Base-by-base conservation (phyloP, 2,797 vertebrate species). In the Ptychadena robeensis region DNA sequence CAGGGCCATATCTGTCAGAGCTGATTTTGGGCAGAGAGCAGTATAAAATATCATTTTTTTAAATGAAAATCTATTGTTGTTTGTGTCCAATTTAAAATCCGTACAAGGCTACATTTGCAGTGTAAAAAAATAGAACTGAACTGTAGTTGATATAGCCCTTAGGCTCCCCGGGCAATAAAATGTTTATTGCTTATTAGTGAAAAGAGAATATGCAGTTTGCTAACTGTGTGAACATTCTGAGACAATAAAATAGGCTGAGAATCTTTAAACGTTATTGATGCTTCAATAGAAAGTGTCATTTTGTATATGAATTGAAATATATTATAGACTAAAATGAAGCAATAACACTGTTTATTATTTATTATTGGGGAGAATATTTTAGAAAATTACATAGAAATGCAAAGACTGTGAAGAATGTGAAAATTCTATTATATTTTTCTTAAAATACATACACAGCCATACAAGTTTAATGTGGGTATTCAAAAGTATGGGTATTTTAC, bases 211-310 rank as follows among this genome's bases (percentile, higher is more conserved):
- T 61, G 59, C 59, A 61, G 59, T 61, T 61, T 28, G 25, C 25
- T 61, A 25, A 28, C 59, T 61, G 59, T 61, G 59, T 61, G 59
- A 61, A 28, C 59, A 61, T 61, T 61, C 11, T 61, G 27, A 27
- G 25, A 12, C 25, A 61, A 61, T 61, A 61, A 61, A 61, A 61
- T 28, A 28, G 25, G 25, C 25, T 12, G 9, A 61, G 53, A 61
- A 27, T 61, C 59, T 28, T 61, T 61, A 61, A 61, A 61, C n/a
- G 59, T 61, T 61, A 61, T 61, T 61, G 59, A 61, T 61, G 59
- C 27, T 25, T 61, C 59, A 28, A 61, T 61, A 61, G 59, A 61
- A 61, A 61, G 59, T 61, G 59, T 61, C 59, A 61, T n/a, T 9
- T 61, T 4, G 25, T 61, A 10, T 25, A 28, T 61, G 28, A 61